phyloP scores from a whole-genome alignment of 1,140 invertebrate genomes.

The Octopus bimaculoides region DNA sequence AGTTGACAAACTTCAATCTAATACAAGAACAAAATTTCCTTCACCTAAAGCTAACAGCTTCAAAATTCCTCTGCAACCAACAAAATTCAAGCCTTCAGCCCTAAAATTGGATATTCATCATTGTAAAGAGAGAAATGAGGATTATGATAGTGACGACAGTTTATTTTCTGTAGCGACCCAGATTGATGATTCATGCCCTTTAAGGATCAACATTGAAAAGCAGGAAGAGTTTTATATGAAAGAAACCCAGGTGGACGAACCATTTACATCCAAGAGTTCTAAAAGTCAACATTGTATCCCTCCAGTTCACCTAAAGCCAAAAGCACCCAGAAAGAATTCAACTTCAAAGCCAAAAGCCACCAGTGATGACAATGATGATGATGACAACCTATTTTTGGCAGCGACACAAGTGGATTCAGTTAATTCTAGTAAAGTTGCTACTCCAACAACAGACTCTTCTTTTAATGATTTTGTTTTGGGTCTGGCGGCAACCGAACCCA shows the following conservation, averaged over 20 bases:
- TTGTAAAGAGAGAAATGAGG: not conserved
- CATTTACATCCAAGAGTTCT: too few species aligned
- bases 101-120: not conserved
- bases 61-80: not conserved
- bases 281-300: too few species aligned
- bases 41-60: not conserved
- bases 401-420: not conserved
- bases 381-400: not conserved
- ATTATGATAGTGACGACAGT: not conserved
- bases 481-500: not conserved
- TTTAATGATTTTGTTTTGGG: not conserved
- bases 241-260: too few species aligned
- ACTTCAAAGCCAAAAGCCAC: too few species aligned
- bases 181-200: not conserved
- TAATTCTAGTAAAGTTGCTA: too few species aligned
- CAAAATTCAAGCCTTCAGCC: not conserved
- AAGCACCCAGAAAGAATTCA: too few species aligned
- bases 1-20: not conserved
- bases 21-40: not conserved
- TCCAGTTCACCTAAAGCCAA: too few species aligned
- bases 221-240: too few species aligned
- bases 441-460: too few species aligned
- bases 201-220: too few species aligned
- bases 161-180: not conserved
- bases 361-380: not conserved